phyloP scores from a whole-genome alignment of 2,113 vertebrate species.

The Xyliphius kryptos region DNA sequence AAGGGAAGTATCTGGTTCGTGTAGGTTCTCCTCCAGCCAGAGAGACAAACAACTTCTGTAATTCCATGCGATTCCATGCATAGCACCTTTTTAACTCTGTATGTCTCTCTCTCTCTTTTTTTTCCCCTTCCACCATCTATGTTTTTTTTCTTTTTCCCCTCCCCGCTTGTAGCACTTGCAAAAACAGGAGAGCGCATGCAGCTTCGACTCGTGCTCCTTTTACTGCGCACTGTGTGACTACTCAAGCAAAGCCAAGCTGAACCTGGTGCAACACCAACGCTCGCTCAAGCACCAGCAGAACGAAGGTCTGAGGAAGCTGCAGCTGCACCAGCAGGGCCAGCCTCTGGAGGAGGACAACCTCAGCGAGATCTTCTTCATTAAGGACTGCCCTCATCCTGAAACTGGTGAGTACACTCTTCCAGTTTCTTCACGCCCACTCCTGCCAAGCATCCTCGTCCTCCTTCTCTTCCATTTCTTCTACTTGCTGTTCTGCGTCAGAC shows the following conservation, averaged over 20 bases:
- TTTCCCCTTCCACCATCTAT: too few species aligned
- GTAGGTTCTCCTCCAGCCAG: slow-evolving; percentile 33
- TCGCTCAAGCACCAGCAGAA: slow-evolving; percentile 97
- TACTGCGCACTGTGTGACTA: slow-evolving; percentile 96
- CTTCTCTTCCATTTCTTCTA: too few species aligned
- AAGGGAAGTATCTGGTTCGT: slow-evolving; percentile 43
- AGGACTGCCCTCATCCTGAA: slow-evolving; percentile 84
- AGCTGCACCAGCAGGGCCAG: slow-evolving; percentile 95
- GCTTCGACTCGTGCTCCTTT: slow-evolving; percentile 84
- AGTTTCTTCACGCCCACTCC: too few species aligned
- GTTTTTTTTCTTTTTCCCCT: slow-evolving; percentile 40
- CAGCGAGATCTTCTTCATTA: slow-evolving; percentile 88
- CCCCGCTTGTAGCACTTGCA: slow-evolving; percentile 84
- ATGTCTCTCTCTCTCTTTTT: too few species aligned
- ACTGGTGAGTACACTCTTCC: slow-evolving; percentile 79
- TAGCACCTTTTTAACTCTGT: too few species aligned
- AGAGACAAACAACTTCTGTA: slow-evolving; percentile 41
- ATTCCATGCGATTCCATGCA: slow-evolving; percentile 35
- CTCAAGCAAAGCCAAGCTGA: slow-evolving; percentile 94
- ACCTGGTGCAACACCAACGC: slow-evolving; percentile 92
- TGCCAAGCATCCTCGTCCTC: too few species aligned
- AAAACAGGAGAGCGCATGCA: slow-evolving; percentile 84
- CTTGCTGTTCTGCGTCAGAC: too few species aligned
- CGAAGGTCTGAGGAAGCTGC: slow-evolving; percentile 91
- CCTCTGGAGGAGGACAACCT: slow-evolving; percentile 86